Conservation (phyloP, 2,113 vertebrate genomes). For the Xenopus laevis region DNA sequence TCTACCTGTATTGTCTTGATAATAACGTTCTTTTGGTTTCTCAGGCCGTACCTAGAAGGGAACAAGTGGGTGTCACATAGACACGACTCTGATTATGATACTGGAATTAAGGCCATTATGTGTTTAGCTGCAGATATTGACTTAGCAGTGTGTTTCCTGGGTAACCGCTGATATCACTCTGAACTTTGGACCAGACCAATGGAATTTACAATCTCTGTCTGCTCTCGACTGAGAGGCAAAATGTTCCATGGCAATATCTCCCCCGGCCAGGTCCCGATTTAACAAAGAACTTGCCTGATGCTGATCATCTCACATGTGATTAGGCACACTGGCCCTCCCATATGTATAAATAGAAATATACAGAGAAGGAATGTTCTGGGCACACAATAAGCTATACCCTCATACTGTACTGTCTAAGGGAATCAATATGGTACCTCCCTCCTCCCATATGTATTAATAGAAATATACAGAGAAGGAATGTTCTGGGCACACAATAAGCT, state of each 20-base stretch:
- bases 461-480: no score
- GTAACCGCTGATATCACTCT: constrained; percentile 1
- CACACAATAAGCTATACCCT: no score
- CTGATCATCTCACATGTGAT: not conserved
- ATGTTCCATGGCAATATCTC: not conserved
- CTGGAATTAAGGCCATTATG: not conserved
- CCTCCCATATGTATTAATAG: no score
- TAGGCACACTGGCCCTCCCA: not conserved
- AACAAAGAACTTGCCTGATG: not conserved
- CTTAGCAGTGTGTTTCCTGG: constrained; percentile 3
- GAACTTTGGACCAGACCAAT: constrained; percentile 22
- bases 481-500: no score
- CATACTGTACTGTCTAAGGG: no score
- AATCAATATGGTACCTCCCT: no score
- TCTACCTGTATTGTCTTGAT: no score
- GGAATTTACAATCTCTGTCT: constrained; percentile 16
- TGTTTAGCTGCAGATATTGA: not conserved
- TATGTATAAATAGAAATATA: no score
- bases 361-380: no score
- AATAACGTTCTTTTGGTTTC: no score
- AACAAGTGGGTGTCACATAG: no score
- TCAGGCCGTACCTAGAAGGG: no score
- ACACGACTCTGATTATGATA: not conserved
- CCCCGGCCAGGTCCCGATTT: not conserved
- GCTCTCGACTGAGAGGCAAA: not conserved